Percentiles rank a stretch among this genome's conserved stretches.
Evolutionary conservation across 2,113 vertebrate species (phyloP).

Genomic region (Brachyhypopomus gauderio): DNA sequence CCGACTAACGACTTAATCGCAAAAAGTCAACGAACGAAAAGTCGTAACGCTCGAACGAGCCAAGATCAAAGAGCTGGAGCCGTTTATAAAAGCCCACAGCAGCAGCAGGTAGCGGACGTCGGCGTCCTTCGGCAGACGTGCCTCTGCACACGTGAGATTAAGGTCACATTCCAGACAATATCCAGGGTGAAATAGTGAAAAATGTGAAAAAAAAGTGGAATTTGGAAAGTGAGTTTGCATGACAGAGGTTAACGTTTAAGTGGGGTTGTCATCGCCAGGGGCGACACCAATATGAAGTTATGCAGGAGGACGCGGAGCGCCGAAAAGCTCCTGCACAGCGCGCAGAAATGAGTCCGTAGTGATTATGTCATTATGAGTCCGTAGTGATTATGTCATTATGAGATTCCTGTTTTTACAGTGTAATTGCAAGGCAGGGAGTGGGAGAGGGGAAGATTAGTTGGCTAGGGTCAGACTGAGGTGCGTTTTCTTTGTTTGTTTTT

Average conservation of each 20-base stretch:
- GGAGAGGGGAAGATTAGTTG: not conserved
- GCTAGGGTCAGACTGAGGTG: slow-evolving; percentile 19
- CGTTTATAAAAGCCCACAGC: slow-evolving; percentile 44
- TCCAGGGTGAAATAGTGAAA: slow-evolving; percentile 30
- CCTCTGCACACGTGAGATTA: not conserved
- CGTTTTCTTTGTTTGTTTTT: slow-evolving; percentile 17
- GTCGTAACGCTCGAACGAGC: slow-evolving; percentile 23
- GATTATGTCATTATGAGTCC: slow-evolving; percentile 54
- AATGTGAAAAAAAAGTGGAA: slow-evolving; percentile 6
- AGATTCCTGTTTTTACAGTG: slow-evolving; percentile 61
- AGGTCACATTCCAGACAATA: not conserved
- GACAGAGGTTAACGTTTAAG: slow-evolving; percentile 32
- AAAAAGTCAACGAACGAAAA: slow-evolving; percentile 47
- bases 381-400: slow-evolving; percentile 53
- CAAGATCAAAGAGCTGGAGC: slow-evolving; percentile 12
- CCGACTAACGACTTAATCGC: slow-evolving; percentile 55
- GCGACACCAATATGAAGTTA: slow-evolving; percentile 17
- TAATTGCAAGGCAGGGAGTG: slow-evolving; percentile 53
- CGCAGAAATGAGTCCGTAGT: slow-evolving; percentile 49
- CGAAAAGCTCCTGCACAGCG: slow-evolving; percentile 38
- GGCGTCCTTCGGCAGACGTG: not conserved
- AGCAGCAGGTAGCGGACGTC: not conserved
- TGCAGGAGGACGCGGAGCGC: slow-evolving; percentile 48
- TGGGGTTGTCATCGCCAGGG: slow-evolving; percentile 10
- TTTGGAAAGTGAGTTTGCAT: slow-evolving; percentile 21